phyloP scores from a whole-genome alignment of 2,113 vertebrate species.

The Prochilodus magdalenae region DNA sequence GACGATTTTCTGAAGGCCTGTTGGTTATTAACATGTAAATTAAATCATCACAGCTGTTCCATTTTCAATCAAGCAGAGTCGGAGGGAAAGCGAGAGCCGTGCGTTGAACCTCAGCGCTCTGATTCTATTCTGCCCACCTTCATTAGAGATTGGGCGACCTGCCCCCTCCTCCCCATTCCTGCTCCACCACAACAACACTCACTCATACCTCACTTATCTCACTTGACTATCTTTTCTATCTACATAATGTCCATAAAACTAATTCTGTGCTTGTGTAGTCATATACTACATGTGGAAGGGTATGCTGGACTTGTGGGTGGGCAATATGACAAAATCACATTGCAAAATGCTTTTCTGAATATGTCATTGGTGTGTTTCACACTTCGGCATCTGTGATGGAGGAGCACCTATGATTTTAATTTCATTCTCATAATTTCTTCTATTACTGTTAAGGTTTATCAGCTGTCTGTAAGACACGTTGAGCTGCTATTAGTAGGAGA shows the following conservation, averaged over 20 bases:
- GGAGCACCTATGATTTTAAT: too few species aligned
- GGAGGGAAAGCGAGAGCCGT: constrained; percentile 29
- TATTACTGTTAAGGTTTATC: too few species aligned
- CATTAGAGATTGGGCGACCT: constrained; percentile 14
- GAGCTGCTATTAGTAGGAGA: too few species aligned
- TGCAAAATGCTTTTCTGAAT: too few species aligned
- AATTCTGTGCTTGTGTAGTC: neutral
- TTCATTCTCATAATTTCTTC: too few species aligned
- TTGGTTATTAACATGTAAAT: constrained; percentile 99
- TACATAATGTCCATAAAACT: neutral
- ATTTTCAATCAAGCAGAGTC: constrained; percentile 89
- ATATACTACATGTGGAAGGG: too few species aligned
- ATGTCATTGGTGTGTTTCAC: too few species aligned
- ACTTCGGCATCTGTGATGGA: too few species aligned
- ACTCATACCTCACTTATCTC: constrained; percentile 36
- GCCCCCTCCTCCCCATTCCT: neutral
- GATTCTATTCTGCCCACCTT: constrained; percentile 39
- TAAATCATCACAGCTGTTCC: constrained; percentile 99
- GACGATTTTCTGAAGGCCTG: constrained; percentile 97
- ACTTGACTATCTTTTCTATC: neutral
- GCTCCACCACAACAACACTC: constrained; percentile 30
- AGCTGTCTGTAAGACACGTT: too few species aligned
- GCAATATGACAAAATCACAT: too few species aligned
- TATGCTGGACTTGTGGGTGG: too few species aligned
- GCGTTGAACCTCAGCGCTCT: constrained; percentile 29